These are phyloP conservation scores for Drosophila santomea DNA, from an alignment of 1,140 invertebrate genomes.

Conservation along the genomic window DNA sequence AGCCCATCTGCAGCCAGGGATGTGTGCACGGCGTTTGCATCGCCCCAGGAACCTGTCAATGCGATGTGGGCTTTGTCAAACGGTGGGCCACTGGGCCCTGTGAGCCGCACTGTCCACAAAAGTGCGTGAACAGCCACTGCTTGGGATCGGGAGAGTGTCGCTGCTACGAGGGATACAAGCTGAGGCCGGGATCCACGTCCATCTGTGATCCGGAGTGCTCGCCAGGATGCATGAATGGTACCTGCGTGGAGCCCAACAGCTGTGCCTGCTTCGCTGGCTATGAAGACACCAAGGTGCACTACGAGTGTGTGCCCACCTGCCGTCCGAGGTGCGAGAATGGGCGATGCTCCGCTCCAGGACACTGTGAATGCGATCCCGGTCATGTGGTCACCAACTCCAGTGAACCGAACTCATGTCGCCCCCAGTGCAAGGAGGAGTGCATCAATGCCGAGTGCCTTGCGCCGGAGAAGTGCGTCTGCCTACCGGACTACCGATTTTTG, in stretches of 20 bases:
- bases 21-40: constrained; percentile 70
- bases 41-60: constrained; percentile 72
- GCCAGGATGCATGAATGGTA: constrained; percentile 84
- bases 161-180: constrained; percentile 72
- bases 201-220: constrained; percentile 85
- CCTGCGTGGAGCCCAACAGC: constrained; percentile 85
- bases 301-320: constrained; percentile 79
- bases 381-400: constrained; percentile 71
- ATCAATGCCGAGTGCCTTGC: constrained; percentile 86
- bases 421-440: constrained; percentile 85
- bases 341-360: constrained; percentile 64
- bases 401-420: constrained; percentile 52
- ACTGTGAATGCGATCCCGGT: constrained; percentile 67
- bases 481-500: constrained; percentile 84
- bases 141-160: constrained; percentile 63
- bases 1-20: constrained; percentile 69
- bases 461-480: constrained; percentile 85
- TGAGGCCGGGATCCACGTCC: constrained; percentile 55
- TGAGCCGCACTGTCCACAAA: constrained; percentile 76
- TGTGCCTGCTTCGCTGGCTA: constrained; percentile 70
- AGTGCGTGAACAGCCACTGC: constrained; percentile 75
- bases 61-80: constrained; percentile 67
- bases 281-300: constrained; percentile 67
- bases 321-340: constrained; percentile 81
- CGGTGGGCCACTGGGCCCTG: constrained; percentile 82